Evolutionary conservation across 2,113 vertebrate species (phyloP), one percentile per base, ranked within the genome.

Genomic region (Nibea albiflora): DNA sequence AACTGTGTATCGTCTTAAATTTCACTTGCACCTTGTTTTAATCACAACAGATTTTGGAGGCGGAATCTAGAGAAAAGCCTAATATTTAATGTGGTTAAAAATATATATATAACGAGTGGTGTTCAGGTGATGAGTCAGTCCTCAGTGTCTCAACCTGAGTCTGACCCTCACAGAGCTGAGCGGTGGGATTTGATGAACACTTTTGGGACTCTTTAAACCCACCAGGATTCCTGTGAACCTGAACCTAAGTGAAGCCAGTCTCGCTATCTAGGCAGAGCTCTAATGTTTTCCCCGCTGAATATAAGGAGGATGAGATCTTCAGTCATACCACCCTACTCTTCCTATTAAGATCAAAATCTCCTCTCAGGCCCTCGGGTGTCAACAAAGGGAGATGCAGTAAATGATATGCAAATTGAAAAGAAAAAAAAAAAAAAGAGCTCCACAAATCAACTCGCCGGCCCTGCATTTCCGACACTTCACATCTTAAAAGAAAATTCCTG

Each of bases 361-460:
- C 85, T 89, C 88, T 85, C 67, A 87, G 90, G 91, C 94, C 95
- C 95, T 92, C 92, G 90, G 94, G 94, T 95, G 93, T 95, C 95
- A 95, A 95, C 93, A 95, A 94, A 93, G 89, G 73, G 88, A 95
- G 95, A 96, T 95, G 93, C 93, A 93, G 93, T 92, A 95, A 95
- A 95, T 94, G 94, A 96, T 96, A 96, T 95, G 94, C 93, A 95
- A 95, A 95, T 95, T 91, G 83, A 89, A 92, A 80, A 88, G 26
- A 82, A 78, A 86, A 85, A 90, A 94, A 90, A 86, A 90, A 93
- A 89, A 68, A 39, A 39, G 35, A 69, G 73, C 85, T 81, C 84
- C 73, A 91, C 91, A 94, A 93, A 94, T 94, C 89, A 86, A 91
- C 90, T 94, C 85, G 88, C 91, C 90, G 72, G 88, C 85, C 90